Percentiles rank a stretch among this genome's conserved stretches.
Evolutionary conservation across 2,888 invertebrate genomes (phyloP).

Genomic region (Melanotus villosus): DNA sequence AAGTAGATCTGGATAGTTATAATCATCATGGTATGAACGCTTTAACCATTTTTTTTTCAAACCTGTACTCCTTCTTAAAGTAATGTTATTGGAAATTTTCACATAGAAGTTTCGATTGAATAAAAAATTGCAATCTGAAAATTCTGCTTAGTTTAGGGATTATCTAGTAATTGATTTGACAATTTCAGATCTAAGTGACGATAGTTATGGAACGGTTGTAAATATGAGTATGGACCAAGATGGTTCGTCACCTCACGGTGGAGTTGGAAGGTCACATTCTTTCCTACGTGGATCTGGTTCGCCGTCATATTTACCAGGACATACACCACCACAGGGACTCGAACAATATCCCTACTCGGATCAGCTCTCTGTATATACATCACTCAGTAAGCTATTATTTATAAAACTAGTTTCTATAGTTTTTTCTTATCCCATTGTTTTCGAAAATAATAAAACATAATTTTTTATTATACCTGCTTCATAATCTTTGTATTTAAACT

Average conservation of each 20-base stretch:
- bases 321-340: conserved; percentile 82
- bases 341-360: conserved; percentile 87
- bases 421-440: no score
- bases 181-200: conserved; percentile 84
- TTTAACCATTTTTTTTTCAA: background rate
- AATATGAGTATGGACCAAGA: conserved; percentile 87
- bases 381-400: conserved; percentile 75
- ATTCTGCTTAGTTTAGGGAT: conserved; percentile 37
- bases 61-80: no score
- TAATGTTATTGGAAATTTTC: no score
- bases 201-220: conserved; percentile 89
- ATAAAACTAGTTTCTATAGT: no score
- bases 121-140: no score
- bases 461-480: no score
- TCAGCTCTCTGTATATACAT: conserved; percentile 84
- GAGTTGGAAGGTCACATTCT: conserved; percentile 70
- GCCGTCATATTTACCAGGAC: conserved; percentile 84
- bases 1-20: conserved; percentile 91
- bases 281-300: conserved; percentile 80
- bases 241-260: conserved; percentile 82
- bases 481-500: no score
- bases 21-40: conserved; percentile 84
- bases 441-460: no score
- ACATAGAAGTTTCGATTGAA: no score
- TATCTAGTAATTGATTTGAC: no score